Conservation (phyloP, 2,797 vertebrate species). For the Ceryle rudis region DNA sequence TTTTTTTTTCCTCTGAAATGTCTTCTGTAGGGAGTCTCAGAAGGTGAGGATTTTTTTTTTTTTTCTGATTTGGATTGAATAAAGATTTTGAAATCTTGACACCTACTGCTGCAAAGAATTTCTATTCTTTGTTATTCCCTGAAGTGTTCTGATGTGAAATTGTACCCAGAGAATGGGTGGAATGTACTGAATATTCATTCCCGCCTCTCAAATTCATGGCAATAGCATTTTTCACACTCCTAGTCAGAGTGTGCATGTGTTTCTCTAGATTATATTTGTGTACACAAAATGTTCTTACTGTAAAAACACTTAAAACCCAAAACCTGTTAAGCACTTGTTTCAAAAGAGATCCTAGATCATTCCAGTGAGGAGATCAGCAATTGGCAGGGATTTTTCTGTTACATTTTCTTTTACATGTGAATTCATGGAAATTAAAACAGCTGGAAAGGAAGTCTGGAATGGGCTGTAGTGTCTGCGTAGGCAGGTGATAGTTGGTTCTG, state of each 20-base stretch:
- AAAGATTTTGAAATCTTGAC: constrained; percentile 18
- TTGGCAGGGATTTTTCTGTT: not conserved
- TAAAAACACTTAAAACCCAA: not conserved
- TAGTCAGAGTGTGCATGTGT: not conserved
- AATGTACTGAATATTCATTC: not conserved
- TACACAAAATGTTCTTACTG: not conserved
- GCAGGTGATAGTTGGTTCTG: not conserved
- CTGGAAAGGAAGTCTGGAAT: not conserved
- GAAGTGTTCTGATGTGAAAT: constrained; percentile 5
- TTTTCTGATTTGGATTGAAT: not conserved
- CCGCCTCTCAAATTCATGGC: not conserved
- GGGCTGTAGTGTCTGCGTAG: not conserved
- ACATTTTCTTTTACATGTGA: not conserved
- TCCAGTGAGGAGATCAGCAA: not conserved
- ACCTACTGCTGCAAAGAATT: not conserved
- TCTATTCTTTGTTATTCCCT: not conserved
- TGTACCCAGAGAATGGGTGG: constrained; percentile 4
- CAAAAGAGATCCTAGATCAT: not conserved
- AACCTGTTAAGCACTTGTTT: not conserved
- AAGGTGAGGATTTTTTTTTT: not conserved
- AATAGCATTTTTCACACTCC: not conserved
- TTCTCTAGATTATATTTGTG: not conserved
- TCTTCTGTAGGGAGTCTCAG: not conserved
- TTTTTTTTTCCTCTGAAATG: not conserved
- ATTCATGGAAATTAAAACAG: not conserved